These are phyloP conservation scores for Spisula solida DNA, from an alignment of 2,888 invertebrate species.

Conservation along the genomic window DNA sequence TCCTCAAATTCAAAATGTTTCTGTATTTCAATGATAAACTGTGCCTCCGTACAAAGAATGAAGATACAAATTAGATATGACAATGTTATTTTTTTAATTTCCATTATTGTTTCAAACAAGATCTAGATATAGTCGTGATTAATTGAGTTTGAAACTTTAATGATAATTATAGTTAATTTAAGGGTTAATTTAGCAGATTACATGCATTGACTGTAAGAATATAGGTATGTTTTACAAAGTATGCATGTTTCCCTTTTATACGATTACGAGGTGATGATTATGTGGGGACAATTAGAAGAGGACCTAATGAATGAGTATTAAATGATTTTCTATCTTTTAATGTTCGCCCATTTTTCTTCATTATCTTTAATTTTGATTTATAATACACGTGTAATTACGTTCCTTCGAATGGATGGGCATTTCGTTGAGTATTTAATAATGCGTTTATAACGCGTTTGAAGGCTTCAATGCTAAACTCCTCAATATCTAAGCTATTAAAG, in stretches of 20 bases:
- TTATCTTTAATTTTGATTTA: slow-evolving; percentile 10
- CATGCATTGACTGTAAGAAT: too few species aligned
- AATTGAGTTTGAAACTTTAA: too few species aligned
- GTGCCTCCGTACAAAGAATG: neutral
- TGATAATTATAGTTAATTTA: too few species aligned
- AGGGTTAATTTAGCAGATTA: too few species aligned
- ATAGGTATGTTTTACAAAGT: too few species aligned
- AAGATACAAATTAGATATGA: neutral
- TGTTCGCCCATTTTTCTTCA: neutral
- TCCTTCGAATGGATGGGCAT: neutral
- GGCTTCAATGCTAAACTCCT: neutral
- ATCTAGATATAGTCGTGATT: neutral
- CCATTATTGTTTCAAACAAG: neutral
- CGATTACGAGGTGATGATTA: neutral
- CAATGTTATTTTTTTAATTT: neutral
- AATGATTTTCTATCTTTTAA: neutral
- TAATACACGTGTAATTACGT: neutral
- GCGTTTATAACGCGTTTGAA: neutral
- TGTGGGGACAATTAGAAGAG: neutral
- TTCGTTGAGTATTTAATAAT: neutral
- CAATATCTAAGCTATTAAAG: neutral
- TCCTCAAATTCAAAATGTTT: slow-evolving; percentile 61
- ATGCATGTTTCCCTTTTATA: too few species aligned
- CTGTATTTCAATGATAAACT: slow-evolving; percentile 53
- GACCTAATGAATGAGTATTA: neutral